Conservation (phyloP, 2,113 vertebrate species). For the Bufo gargarizans region DNA sequence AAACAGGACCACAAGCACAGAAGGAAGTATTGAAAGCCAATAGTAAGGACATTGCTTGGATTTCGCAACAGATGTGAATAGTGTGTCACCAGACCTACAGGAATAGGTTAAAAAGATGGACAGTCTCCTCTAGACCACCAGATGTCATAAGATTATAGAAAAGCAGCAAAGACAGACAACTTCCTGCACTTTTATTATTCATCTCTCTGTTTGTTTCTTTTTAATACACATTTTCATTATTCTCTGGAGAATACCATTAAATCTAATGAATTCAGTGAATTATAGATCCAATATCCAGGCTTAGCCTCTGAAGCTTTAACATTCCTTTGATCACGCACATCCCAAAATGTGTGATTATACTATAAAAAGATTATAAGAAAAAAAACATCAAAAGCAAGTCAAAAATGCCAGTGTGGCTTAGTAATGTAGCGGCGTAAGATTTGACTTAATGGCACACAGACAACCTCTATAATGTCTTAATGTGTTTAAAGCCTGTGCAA, state of each 20-base stretch:
- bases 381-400: constrained; percentile 66
- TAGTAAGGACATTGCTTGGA: not conserved
- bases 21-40: not conserved
- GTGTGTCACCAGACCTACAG: not conserved
- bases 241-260: constrained; percentile 72
- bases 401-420: constrained; percentile 66
- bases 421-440: constrained; percentile 71
- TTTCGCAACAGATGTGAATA: constrained; percentile 24
- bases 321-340: constrained; percentile 71
- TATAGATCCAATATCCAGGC: constrained; percentile 66
- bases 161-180: constrained; percentile 65
- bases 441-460: constrained; percentile 71
- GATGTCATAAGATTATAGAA: constrained; percentile 29
- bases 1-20: constrained; percentile 21
- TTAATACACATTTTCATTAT: constrained; percentile 64
- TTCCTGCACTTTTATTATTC: constrained; percentile 69
- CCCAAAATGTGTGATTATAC: constrained; percentile 72
- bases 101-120: not conserved
- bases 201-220: constrained; percentile 71
- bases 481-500: constrained; percentile 60
- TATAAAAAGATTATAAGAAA: constrained; percentile 72
- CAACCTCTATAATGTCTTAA: constrained; percentile 69
- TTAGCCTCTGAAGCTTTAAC: constrained; percentile 70
- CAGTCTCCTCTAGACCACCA: constrained; percentile 41
- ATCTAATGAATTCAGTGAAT: constrained; percentile 75